Evolutionary conservation across 2,113 vertebrate genomes (phyloP).

Genomic region (Pagrus major): DNA sequence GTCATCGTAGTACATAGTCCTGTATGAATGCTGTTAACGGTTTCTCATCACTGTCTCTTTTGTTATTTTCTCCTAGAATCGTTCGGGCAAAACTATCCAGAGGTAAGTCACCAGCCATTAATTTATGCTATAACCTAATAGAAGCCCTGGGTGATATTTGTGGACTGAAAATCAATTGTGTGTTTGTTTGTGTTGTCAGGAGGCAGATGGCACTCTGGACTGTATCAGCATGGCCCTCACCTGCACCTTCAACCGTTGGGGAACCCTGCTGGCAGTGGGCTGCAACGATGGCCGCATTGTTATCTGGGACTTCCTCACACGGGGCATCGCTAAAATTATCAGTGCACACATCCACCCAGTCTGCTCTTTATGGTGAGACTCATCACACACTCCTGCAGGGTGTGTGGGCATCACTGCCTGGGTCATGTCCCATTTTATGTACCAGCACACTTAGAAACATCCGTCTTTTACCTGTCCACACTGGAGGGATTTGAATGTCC

Average conservation of each 20-base stretch:
- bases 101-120: conserved; percentile 84
- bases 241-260: conserved; percentile 99
- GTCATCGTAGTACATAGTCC: neutral
- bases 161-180: neutral
- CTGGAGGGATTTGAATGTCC: neutral
- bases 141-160: neutral
- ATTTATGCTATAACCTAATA: neutral
- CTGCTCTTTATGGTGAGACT: conserved; percentile 92
- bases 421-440: neutral
- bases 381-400: neutral
- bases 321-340: conserved; percentile 98
- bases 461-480: neutral
- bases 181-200: conserved; percentile 78
- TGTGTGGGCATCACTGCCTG: neutral
- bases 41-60: conserved; percentile 9
- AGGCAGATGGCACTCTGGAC: conserved; percentile 97
- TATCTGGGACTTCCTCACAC: conserved; percentile 98
- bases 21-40: neutral
- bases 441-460: neutral
- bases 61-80: conserved; percentile 85
- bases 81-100: conserved; percentile 98
- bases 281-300: conserved; percentile 98
- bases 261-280: conserved; percentile 95
- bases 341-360: conserved; percentile 98
- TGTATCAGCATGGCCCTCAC: conserved; percentile 99